These are phyloP conservation scores for Eueides isabella DNA, from an alignment of 1,140 invertebrate species.

Conservation along the genomic window DNA sequence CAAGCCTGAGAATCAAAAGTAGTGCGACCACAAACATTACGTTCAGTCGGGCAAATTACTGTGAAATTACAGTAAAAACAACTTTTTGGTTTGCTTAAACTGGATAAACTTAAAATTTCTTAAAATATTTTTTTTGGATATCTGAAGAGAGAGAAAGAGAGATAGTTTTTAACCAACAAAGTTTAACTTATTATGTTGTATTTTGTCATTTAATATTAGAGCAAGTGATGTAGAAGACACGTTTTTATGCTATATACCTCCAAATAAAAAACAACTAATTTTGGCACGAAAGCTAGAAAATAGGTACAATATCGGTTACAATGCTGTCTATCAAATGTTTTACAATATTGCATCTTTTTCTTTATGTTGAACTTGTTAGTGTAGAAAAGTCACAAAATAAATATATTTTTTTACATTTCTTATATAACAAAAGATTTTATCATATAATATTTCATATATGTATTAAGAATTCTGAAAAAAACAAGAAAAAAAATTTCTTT, in stretches of 20 bases:
- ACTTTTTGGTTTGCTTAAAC: not conserved
- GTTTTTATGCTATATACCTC: not conserved
- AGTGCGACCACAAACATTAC: not conserved
- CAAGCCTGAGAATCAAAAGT: not conserved
- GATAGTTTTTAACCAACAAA: too few species aligned
- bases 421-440: not conserved
- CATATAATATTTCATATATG: not conserved
- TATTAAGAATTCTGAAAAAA: not conserved
- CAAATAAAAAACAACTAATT: not conserved
- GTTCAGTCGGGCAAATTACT: not conserved
- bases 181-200: too few species aligned
- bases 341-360: not conserved
- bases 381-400: not conserved
- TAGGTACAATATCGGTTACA: not conserved
- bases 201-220: too few species aligned
- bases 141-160: too few species aligned
- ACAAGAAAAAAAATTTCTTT: not conserved
- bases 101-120: too few species aligned
- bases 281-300: not conserved
- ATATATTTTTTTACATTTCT: not conserved
- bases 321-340: not conserved
- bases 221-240: not conserved
- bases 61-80: not conserved
- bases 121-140: too few species aligned
- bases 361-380: not conserved